These are phyloP conservation scores for Petrolisthes cinctipes DNA, from an alignment of 2,888 invertebrate species.

Conservation along the genomic window DNA sequence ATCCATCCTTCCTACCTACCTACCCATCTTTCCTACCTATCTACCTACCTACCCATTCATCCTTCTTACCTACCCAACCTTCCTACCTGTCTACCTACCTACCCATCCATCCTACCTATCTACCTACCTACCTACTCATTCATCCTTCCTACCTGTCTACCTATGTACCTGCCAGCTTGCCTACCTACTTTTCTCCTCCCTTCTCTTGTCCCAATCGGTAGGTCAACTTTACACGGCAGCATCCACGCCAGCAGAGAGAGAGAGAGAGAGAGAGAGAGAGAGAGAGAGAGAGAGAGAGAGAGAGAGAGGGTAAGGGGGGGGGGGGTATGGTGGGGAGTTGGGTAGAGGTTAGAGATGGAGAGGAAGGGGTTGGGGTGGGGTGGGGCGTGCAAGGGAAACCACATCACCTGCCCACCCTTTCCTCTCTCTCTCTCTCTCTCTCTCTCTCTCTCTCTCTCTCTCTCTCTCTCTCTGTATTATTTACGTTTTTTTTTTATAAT, in stretches of 20 bases:
- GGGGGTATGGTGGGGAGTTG: background rate
- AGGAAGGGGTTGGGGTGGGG: background rate
- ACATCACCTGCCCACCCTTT: slow-evolving; percentile 14
- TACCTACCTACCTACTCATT: background rate
- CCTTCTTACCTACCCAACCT: background rate
- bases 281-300: background rate
- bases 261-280: background rate
- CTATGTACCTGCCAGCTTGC: background rate
- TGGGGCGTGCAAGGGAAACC: background rate
- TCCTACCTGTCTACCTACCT: background rate
- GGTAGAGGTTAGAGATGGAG: background rate
- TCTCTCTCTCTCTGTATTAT: background rate
- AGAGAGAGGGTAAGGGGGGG: background rate
- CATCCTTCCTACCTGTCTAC: slow-evolving; percentile 3
- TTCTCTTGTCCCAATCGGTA: background rate
- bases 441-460: slow-evolving; percentile 14
- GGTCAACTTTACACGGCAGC: background rate
- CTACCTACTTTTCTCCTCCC: background rate
- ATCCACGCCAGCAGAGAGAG: background rate
- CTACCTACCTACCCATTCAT: background rate
- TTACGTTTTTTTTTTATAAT: background rate
- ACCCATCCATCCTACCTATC: background rate
- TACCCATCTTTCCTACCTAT: background rate
- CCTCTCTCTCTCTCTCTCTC: background rate
- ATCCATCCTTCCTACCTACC: background rate